Evolutionary conservation across 2,888 invertebrate species (phyloP).

Genomic region (Kryphioiulus occultus): DNA sequence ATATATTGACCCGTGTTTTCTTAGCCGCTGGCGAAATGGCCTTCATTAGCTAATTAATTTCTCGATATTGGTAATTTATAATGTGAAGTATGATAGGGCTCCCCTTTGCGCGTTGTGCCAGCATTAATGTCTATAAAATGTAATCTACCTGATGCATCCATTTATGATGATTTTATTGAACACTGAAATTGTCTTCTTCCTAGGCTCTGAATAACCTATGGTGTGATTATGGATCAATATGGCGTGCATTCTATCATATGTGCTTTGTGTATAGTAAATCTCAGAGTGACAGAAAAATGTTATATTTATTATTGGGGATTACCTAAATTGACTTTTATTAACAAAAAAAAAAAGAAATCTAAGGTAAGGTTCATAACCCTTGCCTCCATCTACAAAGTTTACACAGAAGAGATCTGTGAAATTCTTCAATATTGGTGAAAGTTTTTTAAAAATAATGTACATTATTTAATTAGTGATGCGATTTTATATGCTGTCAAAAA

Average conservation of each 20-base stretch:
- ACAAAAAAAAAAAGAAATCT: too few species aligned
- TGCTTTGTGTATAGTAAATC: background rate
- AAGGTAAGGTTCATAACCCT: too few species aligned
- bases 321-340: too few species aligned
- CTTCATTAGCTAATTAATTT: constrained; percentile 7
- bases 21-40: background rate
- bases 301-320: too few species aligned
- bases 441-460: too few species aligned
- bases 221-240: background rate
- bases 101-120: background rate
- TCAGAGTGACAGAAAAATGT: too few species aligned
- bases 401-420: too few species aligned
- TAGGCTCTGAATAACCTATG: background rate
- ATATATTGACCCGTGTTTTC: background rate
- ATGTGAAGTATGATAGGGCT: background rate
- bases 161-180: constrained; percentile 12
- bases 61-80: background rate
- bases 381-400: too few species aligned
- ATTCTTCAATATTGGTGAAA: too few species aligned
- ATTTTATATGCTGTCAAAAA: too few species aligned
- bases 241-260: background rate
- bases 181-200: background rate
- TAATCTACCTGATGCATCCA: background rate
- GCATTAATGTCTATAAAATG: background rate
- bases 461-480: too few species aligned